Evolutionary conservation across 2,888 invertebrate species (phyloP).

Genomic region (Sarcophaga carnaria): DNA sequence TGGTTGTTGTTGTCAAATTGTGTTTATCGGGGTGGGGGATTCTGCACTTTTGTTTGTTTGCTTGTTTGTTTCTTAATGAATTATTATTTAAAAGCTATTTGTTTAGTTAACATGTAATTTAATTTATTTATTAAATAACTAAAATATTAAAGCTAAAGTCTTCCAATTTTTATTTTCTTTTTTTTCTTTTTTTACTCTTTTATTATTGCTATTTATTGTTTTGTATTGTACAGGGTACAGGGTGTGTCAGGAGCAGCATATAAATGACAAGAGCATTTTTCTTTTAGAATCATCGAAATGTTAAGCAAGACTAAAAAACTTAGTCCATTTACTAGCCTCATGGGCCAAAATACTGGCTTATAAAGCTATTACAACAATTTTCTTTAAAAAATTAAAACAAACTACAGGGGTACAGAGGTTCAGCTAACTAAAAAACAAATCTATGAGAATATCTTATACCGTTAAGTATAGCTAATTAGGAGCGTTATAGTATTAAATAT

Average conservation of each 20-base stretch:
- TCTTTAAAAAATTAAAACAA: no score
- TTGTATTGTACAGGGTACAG: not conserved
- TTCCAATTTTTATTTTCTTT: slow-evolving; percentile 18
- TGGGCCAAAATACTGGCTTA: no score
- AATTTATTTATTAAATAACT: not conserved
- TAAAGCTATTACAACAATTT: no score
- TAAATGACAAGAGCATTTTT: no score
- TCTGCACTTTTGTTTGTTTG: not conserved
- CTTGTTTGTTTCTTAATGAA: not conserved
- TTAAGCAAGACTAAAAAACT: no score
- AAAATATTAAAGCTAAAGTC: slow-evolving; percentile 18
- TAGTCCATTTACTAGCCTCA: no score
- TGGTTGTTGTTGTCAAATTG: not conserved
- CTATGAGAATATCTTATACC: no score
- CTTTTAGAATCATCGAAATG: no score
- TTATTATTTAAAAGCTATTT: slow-evolving; percentile 1
- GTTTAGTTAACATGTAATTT: slow-evolving; percentile 9
- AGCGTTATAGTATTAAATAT: no score
- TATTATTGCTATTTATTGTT: slow-evolving; percentile 21
- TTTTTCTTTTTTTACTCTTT: not conserved
- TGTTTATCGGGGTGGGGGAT: not conserved
- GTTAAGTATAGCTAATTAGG: no score
- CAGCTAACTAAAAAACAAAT: no score
- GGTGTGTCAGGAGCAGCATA: not conserved
- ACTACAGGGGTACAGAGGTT: no score